These are phyloP conservation scores for Dasyurus viverrinus DNA, from an alignment of 2,113 vertebrate genomes.

Conservation along the genomic window DNA sequence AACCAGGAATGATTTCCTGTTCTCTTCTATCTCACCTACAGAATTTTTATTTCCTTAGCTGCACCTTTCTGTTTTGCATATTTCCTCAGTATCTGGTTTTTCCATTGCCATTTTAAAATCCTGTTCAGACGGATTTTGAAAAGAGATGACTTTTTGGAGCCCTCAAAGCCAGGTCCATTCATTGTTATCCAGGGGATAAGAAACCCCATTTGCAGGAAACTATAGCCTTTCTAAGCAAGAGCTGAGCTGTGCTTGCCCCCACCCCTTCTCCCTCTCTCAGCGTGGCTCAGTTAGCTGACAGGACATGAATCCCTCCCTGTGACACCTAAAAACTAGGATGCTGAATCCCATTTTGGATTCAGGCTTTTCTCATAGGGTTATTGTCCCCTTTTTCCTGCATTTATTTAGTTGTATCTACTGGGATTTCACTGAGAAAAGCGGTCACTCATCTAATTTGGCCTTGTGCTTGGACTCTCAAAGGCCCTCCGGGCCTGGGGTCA, in stretches of 20 bases:
- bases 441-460: neutral
- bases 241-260: neutral
- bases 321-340: neutral
- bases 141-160: neutral
- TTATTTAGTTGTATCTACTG: neutral
- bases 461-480: neutral
- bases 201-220: neutral
- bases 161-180: neutral
- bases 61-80: neutral
- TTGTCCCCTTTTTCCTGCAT: neutral
- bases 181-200: neutral
- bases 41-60: neutral
- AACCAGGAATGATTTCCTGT: conserved; percentile 28
- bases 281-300: neutral
- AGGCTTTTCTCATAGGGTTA: neutral
- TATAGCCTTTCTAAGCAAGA: neutral
- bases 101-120: neutral
- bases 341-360: neutral
- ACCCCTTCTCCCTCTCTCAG: neutral
- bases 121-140: neutral
- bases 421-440: neutral
- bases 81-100: conserved; percentile 3
- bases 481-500: neutral
- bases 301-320: neutral
- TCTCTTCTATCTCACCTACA: conserved; percentile 4